These are phyloP conservation scores for Saccopteryx bilineata DNA, from an alignment of 2,113 vertebrate genomes.

Conservation along the genomic window DNA sequence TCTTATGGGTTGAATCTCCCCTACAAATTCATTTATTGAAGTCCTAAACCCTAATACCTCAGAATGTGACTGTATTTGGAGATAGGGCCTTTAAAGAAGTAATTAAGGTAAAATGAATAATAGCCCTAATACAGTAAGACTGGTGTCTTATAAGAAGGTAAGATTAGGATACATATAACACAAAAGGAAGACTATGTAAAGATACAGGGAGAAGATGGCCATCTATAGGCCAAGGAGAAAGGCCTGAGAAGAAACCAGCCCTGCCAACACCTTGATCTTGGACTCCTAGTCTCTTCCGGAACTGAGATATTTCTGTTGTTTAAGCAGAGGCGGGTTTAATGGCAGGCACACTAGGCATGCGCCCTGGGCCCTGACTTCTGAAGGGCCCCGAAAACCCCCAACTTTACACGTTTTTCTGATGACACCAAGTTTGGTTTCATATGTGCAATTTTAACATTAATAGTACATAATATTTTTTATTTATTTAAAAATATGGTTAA, in stretches of 20 bases:
- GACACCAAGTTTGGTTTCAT: too few relatives aligned
- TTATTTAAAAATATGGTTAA: too few relatives aligned
- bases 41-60: not conserved
- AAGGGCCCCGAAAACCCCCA: too few relatives aligned
- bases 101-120: conserved; percentile 26
- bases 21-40: not conserved
- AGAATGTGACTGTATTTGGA: conserved; percentile 1
- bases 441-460: too few relatives aligned
- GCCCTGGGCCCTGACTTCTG: too few relatives aligned
- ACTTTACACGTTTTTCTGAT: too few relatives aligned
- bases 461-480: too few relatives aligned
- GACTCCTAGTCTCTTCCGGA: not conserved
- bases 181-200: not conserved
- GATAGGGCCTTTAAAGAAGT: not conserved
- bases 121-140: not conserved
- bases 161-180: not conserved
- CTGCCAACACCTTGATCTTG: not conserved
- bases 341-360: too few relatives aligned
- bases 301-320: not conserved
- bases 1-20: not conserved
- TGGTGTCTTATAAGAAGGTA: not conserved
- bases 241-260: not conserved
- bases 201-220: not conserved
- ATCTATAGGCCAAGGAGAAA: not conserved
- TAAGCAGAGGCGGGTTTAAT: not conserved